Evolutionary conservation across 1,140 invertebrate genomes (phyloP).

Genomic region (Drosophila sp.): DNA sequence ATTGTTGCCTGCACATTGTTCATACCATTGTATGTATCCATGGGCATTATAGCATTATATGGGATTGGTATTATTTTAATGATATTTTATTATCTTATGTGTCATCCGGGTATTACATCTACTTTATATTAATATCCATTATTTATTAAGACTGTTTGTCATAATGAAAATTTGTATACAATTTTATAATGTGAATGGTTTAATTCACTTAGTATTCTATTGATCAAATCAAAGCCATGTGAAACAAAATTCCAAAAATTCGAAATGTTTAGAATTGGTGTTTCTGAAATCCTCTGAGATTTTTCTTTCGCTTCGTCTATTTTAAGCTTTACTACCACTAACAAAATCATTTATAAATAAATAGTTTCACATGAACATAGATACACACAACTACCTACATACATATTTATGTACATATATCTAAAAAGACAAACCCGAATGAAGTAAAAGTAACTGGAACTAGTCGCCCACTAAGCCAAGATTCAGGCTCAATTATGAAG

Average conservation of each 20-base stretch:
- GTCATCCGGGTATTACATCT: conserved; percentile 55
- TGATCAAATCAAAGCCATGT: too few species aligned
- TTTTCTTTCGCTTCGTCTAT: too few species aligned
- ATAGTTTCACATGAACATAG: background rate
- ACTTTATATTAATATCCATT: conserved; percentile 13
- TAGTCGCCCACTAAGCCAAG: conserved; percentile 14
- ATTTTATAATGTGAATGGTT: background rate
- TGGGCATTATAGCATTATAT: conserved; percentile 46
- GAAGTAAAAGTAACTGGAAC: conserved; percentile 27
- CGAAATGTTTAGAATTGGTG: too few species aligned
- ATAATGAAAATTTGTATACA: too few species aligned
- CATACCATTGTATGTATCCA: conserved; percentile 37
- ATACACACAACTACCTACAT: background rate
- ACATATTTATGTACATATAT: background rate
- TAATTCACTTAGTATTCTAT: too few species aligned
- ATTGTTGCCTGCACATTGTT: conserved; percentile 35
- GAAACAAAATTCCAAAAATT: too few species aligned
- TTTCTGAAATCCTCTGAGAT: too few species aligned
- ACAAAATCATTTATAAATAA: conserved; percentile 20
- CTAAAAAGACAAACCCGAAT: background rate
- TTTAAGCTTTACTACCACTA: too few species aligned
- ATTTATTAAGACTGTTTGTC: background rate
- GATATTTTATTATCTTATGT: conserved; percentile 51
- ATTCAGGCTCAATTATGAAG: conserved; percentile 20
- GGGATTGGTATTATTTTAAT: conserved; percentile 41